These are phyloP conservation scores for Anser brachyrhynchus DNA, from an alignment of 2,113 vertebrate genomes.

Conservation along the genomic window DNA sequence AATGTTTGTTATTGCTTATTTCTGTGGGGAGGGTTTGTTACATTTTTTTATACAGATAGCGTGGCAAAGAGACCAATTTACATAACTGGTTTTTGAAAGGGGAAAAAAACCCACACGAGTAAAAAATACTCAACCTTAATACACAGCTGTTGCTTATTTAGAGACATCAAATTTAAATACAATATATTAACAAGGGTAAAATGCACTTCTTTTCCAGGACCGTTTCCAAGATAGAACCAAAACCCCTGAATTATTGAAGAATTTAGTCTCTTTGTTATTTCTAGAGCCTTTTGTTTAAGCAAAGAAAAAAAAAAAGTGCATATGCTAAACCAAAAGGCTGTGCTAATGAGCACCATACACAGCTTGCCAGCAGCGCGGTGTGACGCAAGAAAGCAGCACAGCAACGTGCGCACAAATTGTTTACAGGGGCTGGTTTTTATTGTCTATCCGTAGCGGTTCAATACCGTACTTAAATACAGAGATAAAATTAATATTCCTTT, in stretches of 20 bases:
- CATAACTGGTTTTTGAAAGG: neutral
- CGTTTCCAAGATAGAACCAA: neutral
- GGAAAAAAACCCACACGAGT: neutral
- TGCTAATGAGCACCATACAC: neutral
- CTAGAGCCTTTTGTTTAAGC: neutral
- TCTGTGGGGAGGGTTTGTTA: neutral
- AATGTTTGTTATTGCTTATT: neutral
- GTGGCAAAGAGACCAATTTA: neutral
- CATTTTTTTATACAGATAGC: neutral
- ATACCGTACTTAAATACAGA: constrained; percentile 39
- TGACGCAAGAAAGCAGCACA: neutral
- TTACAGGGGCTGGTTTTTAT: constrained; percentile 22
- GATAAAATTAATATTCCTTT: neutral
- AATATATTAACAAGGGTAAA: neutral
- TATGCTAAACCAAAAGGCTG: neutral
- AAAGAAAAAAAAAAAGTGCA: neutral
- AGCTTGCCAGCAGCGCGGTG: neutral
- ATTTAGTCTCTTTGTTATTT: neutral
- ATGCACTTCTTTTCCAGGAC: neutral
- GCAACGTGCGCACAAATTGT: neutral
- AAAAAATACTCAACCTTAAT: neutral
- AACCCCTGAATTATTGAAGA: neutral
- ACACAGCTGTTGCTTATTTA: neutral
- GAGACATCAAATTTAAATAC: neutral
- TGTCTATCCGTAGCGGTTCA: constrained; percentile 28